phyloP scores from a whole-genome alignment of 2,797 vertebrate species.

The Poecile montanus region DNA sequence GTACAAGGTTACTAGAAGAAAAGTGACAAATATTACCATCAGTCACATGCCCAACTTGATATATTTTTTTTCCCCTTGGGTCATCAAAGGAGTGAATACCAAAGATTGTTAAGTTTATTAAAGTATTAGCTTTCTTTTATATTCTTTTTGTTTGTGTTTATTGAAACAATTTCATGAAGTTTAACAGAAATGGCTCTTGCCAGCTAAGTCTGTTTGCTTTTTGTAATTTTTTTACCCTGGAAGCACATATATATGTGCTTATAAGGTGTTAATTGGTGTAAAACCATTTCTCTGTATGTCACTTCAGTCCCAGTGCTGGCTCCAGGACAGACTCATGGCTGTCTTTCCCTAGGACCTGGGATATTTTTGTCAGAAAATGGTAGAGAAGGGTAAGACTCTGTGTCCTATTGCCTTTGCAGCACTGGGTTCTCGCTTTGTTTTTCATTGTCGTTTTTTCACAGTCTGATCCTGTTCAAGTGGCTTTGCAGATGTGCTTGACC shows the following conservation, averaged over 20 bases:
- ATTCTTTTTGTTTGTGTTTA: not conserved
- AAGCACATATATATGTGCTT: not conserved
- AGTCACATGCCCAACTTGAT: not conserved
- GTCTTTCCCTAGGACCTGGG: not conserved
- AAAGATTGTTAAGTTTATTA: not conserved
- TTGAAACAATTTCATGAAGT: not conserved
- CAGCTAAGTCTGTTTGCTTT: not conserved
- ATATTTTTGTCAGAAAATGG: not conserved
- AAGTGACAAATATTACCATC: not conserved
- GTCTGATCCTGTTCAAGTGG: not conserved
- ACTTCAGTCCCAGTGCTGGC: not conserved
- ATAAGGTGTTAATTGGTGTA: not conserved
- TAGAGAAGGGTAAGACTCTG: not conserved
- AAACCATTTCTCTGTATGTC: not conserved
- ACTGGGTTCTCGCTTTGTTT: not conserved
- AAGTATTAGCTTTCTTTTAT: not conserved
- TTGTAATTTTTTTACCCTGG: not conserved
- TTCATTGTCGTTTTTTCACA: not conserved
- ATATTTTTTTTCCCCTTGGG: not conserved
- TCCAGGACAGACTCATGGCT: not conserved
- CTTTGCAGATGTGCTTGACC: conserved; percentile 63
- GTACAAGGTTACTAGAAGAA: not conserved
- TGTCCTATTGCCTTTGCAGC: not conserved
- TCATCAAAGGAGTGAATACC: not conserved
- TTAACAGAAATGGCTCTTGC: not conserved